Percentiles rank a stretch among this genome's conserved stretches.
These are phyloP conservation scores for Muricea muricata DNA, from an alignment of 92 coral and sea anemone species.

Conservation along the genomic window DNA sequence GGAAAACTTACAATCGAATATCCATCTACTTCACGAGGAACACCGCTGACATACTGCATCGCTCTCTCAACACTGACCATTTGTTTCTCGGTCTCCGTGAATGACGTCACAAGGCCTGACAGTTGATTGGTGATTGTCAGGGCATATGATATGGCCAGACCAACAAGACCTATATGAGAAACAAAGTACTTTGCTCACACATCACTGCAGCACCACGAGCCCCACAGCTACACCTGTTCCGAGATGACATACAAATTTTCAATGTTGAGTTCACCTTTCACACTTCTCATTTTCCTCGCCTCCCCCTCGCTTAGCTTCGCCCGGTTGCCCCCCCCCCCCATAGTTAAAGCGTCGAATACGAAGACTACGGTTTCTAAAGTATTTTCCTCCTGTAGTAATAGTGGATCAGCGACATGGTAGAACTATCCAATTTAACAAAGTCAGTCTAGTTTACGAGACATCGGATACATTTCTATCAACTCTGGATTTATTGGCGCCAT, in stretches of 20 bases:
- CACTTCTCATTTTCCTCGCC: too few relatives aligned
- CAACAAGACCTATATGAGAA: constrained; percentile 78
- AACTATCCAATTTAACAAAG: neutral
- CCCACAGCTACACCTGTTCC: too few relatives aligned
- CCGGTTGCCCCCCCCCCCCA: too few relatives aligned
- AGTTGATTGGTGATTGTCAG: constrained; percentile 89
- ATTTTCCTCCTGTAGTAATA: neutral
- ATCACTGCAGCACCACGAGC: too few relatives aligned
- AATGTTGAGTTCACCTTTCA: too few relatives aligned
- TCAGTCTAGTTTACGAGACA: neutral
- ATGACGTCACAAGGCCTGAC: constrained; percentile 93
- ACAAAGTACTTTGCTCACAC: neutral
- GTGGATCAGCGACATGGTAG: neutral
- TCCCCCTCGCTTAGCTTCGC: too few relatives aligned
- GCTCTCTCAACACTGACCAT: constrained; percentile 96
- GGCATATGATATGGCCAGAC: constrained; percentile 97
- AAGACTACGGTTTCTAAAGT: too few relatives aligned
- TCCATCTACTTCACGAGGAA: constrained; percentile 68
- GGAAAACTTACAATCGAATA: neutral
- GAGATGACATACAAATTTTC: too few relatives aligned
- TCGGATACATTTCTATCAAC: too few relatives aligned
- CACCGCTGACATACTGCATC: constrained; percentile 85
- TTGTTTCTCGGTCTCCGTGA: constrained; percentile 98
- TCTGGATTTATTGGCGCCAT: neutral
- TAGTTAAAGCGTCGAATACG: too few relatives aligned